These are phyloP conservation scores for Coelopa frigida DNA, from an alignment of 1,140 invertebrate species.

Conservation along the genomic window DNA sequence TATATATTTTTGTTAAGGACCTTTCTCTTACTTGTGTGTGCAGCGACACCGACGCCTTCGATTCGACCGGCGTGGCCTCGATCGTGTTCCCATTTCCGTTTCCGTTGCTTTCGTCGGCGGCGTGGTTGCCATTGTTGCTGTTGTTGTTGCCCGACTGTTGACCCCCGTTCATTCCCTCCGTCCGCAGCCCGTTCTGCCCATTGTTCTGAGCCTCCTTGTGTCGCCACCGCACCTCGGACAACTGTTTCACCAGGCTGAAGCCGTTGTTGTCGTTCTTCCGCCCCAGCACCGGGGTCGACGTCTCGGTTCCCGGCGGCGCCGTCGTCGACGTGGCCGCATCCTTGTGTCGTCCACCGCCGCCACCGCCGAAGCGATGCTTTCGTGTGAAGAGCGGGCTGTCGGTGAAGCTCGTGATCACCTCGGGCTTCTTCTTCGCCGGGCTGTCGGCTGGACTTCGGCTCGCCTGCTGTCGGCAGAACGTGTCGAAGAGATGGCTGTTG, in stretches of 20 bases:
- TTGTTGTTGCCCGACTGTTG: constrained; percentile 24
- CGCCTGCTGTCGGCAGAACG: too few species aligned
- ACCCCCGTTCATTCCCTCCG: constrained; percentile 6
- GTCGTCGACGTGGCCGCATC: constrained; percentile 15
- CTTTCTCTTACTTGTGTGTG: constrained; percentile 44
- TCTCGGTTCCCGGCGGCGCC: constrained; percentile 22
- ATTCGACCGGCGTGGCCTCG: constrained; percentile 38
- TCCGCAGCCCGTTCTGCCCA: not conserved
- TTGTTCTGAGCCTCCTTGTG: constrained; percentile 23
- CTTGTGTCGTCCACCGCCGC: constrained; percentile 28
- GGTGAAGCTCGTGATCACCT: constrained; percentile 43
- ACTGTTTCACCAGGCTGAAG: constrained; percentile 41
- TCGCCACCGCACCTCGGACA: constrained; percentile 36
- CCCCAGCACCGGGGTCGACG: constrained; percentile 30
- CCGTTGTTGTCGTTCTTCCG: constrained; percentile 38
- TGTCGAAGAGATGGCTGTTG: constrained; percentile 3
- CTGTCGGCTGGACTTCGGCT: constrained; percentile 2
- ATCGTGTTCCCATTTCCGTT: constrained; percentile 14
- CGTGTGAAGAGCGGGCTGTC: constrained; percentile 44
- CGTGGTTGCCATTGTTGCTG: constrained; percentile 13
- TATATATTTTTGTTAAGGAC: not conserved
- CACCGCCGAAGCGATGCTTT: constrained; percentile 41
- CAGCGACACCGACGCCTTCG: constrained; percentile 44
- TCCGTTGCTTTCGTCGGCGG: not conserved
- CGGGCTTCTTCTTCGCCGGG: constrained; percentile 30